These are phyloP conservation scores for Stegodyphus dumicola DNA, from an alignment of 1,140 invertebrate genomes.

Conservation along the genomic window DNA sequence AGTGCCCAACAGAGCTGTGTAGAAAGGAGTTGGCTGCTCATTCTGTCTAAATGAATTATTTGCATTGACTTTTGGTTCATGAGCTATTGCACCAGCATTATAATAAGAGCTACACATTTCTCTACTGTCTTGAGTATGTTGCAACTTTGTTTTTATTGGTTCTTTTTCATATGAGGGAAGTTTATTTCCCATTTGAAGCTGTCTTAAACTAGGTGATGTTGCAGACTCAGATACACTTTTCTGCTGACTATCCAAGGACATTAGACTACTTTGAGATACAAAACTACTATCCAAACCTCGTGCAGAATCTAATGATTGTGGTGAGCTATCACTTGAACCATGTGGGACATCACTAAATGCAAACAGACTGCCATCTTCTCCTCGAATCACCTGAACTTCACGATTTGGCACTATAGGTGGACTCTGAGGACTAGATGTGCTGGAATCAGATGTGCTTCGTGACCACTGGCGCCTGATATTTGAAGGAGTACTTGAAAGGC, in stretches of 20 bases:
- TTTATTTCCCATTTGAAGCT: constrained; percentile 19
- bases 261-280: constrained; percentile 45
- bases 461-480: constrained; percentile 52
- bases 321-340: constrained; percentile 54
- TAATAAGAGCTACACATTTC: constrained; percentile 51
- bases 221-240: constrained; percentile 49
- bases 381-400: constrained; percentile 53
- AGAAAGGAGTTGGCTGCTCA: constrained; percentile 73
- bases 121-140: constrained; percentile 41
- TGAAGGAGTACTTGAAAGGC: constrained; percentile 18
- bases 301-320: constrained; percentile 55
- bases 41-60: constrained; percentile 48
- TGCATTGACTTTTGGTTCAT: constrained; percentile 49
- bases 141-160: constrained; percentile 15
- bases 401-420: constrained; percentile 55
- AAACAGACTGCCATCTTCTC: constrained; percentile 56
- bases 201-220: constrained; percentile 37
- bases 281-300: constrained; percentile 47
- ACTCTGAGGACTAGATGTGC: constrained; percentile 60
- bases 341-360: constrained; percentile 56
- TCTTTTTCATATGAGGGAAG: constrained; percentile 52
- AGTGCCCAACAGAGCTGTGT: constrained; percentile 70
- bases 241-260: constrained; percentile 61
- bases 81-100: constrained; percentile 11
- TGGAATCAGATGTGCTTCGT: constrained; percentile 48